These are phyloP conservation scores for Leucopsar rothschildi DNA, from an alignment of 2,113 vertebrate genomes.

Conservation along the genomic window DNA sequence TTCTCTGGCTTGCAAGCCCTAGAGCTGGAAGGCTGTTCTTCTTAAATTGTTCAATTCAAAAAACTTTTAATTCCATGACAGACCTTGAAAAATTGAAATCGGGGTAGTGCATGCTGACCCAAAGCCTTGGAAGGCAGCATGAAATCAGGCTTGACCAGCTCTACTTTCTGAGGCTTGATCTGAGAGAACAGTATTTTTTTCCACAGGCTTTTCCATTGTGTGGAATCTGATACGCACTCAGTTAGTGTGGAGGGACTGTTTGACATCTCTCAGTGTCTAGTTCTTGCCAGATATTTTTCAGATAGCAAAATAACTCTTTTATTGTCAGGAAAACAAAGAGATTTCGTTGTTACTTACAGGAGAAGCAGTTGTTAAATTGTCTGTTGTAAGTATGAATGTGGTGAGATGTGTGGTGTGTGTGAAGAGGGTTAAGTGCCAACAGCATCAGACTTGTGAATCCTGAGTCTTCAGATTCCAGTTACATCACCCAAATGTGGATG, in stretches of 20 bases:
- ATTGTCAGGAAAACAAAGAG: conserved; percentile 38
- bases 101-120: conserved; percentile 17
- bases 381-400: not conserved
- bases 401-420: not conserved
- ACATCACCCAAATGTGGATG: not conserved
- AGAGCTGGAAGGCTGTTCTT: conserved; percentile 11
- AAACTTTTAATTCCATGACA: conserved; percentile 46
- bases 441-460: not conserved
- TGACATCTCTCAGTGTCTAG: not conserved
- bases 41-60: conserved; percentile 48
- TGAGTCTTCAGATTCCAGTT: not conserved
- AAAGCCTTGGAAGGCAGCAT: conserved; percentile 15
- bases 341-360: not conserved
- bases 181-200: not conserved
- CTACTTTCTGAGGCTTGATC: not conserved
- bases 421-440: not conserved
- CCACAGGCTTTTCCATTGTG: not conserved
- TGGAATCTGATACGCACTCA: not conserved
- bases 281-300: conserved; percentile 14
- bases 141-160: conserved; percentile 18
- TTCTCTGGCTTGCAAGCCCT: not conserved
- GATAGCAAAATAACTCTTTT: conserved; percentile 13
- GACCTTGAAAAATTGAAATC: conserved; percentile 29
- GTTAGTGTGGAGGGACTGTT: not conserved
- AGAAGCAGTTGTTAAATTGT: not conserved